A percentile compares a stretch with the other conserved stretches of the same genome.
Conservation (phyloP, 2,113 vertebrate species). For the Phylloscopus trochilus region DNA sequence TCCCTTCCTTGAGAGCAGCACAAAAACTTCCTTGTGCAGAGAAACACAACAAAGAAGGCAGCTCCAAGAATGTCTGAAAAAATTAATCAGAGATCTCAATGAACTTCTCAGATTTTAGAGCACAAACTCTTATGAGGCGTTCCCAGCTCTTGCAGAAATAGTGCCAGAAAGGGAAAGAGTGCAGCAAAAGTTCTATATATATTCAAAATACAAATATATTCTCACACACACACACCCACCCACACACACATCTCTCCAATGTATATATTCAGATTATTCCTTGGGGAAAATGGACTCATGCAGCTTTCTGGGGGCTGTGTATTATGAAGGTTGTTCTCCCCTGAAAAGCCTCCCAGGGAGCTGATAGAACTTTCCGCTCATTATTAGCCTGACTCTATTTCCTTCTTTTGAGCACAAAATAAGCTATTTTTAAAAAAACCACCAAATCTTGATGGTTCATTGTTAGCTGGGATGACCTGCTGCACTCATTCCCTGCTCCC, state of each 20-base stretch:
- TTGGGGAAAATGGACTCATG: not conserved
- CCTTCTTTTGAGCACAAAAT: not conserved
- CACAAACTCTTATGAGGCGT: rapidly evolving
- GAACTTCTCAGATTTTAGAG: not conserved
- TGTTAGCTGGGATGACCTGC: not conserved
- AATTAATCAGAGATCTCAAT: not conserved
- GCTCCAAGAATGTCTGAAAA: not conserved
- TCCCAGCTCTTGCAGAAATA: not conserved
- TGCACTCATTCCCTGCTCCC: not conserved
- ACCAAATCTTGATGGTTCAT: not conserved
- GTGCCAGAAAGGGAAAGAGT: not conserved
- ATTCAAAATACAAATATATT: not conserved
- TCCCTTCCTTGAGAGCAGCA: not conserved
- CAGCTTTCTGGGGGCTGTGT: not conserved
- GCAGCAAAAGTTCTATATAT: not conserved
- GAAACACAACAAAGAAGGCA: not conserved
- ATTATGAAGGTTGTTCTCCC: not conserved
- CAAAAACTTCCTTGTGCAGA: not conserved
- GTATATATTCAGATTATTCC: not conserved
- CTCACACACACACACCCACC: not conserved
- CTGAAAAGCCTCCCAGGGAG: not conserved
- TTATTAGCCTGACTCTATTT: not conserved
- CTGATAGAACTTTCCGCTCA: not conserved
- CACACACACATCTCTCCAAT: not conserved
- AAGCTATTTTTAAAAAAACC: not conserved